phyloP scores from a whole-genome alignment of 2,888 invertebrate species.

The Protophormia terraenovae region DNA sequence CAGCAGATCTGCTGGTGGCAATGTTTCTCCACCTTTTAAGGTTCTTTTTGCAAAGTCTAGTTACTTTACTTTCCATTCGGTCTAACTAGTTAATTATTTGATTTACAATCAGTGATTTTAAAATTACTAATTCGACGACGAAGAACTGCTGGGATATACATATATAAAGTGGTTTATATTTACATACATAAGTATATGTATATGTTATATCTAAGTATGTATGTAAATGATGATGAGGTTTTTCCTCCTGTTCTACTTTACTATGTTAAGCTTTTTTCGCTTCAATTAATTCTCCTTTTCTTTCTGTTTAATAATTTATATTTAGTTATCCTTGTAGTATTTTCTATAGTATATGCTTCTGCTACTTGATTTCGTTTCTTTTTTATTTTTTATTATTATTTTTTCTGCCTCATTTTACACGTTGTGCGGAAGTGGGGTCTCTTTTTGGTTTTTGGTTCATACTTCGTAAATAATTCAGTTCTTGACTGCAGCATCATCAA shows the following conservation, averaged over 20 bases:
- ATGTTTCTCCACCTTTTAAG: too few relatives aligned
- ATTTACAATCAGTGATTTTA: too few relatives aligned
- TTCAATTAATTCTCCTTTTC: background rate
- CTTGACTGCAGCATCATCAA: conserved; percentile 39
- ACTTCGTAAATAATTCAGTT: conserved; percentile 57
- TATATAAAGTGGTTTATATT: too few relatives aligned
- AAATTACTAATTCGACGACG: too few relatives aligned
- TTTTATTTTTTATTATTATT: too few relatives aligned
- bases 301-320: conserved; percentile 13
- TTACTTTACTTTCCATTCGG: too few relatives aligned
- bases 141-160: too few relatives aligned
- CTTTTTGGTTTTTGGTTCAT: background rate
- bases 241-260: background rate
- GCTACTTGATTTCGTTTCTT: too few relatives aligned
- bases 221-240: background rate
- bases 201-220: background rate
- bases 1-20: too few relatives aligned
- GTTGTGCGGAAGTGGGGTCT: background rate
- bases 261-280: background rate
- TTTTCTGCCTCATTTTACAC: background rate
- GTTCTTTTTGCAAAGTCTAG: too few relatives aligned
- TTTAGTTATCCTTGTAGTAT: background rate
- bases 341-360: background rate
- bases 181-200: background rate
- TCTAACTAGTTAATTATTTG: too few relatives aligned